Evolutionary conservation across 2,797 vertebrate species (phyloP).

Genomic region (Chromobotia macracanthus): DNA sequence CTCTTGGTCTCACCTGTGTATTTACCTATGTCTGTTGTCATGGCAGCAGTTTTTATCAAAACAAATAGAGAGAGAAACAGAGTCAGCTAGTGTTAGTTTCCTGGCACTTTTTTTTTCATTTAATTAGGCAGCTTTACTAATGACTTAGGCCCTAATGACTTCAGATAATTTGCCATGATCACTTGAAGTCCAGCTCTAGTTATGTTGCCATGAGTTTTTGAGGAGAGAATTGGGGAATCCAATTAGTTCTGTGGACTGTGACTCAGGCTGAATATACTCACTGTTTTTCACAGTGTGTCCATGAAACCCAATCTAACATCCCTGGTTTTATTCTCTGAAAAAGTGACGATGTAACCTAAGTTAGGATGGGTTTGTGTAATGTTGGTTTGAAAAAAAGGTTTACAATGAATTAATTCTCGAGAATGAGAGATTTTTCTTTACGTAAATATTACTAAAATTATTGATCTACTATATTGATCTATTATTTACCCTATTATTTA

Average conservation of each 20-base stretch:
- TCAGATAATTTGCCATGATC: slow-evolving; percentile 33
- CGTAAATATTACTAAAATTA: neutral
- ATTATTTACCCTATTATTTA: too few relatives aligned
- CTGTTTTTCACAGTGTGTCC: slow-evolving; percentile 22
- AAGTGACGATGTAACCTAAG: slow-evolving; percentile 10
- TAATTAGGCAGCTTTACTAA: slow-evolving; percentile 31
- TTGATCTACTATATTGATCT: too few relatives aligned
- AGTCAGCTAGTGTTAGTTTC: neutral
- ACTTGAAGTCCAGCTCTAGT: slow-evolving; percentile 24
- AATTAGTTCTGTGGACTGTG: slow-evolving; percentile 41
- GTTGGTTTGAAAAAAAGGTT: neutral
- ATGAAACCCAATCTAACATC: slow-evolving; percentile 18
- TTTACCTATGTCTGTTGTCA: slow-evolving; percentile 9
- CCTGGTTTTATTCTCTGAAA: slow-evolving; percentile 2
- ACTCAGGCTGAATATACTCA: slow-evolving; percentile 29
- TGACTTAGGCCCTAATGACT: slow-evolving; percentile 30
- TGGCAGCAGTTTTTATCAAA: slow-evolving; percentile 7
- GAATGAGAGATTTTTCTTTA: neutral
- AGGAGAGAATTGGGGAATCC: slow-evolving; percentile 31
- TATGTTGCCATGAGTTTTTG: slow-evolving; percentile 3
- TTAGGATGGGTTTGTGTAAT: slow-evolving; percentile 15
- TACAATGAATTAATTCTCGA: neutral
- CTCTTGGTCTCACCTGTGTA: neutral
- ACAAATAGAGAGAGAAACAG: neutral
- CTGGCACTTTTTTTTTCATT: neutral